A percentile compares a stretch with the other conserved stretches of the same genome.
These are phyloP conservation scores for Calephelis perditalis DNA, from an alignment of 2,888 invertebrate species.

Conservation along the genomic window DNA sequence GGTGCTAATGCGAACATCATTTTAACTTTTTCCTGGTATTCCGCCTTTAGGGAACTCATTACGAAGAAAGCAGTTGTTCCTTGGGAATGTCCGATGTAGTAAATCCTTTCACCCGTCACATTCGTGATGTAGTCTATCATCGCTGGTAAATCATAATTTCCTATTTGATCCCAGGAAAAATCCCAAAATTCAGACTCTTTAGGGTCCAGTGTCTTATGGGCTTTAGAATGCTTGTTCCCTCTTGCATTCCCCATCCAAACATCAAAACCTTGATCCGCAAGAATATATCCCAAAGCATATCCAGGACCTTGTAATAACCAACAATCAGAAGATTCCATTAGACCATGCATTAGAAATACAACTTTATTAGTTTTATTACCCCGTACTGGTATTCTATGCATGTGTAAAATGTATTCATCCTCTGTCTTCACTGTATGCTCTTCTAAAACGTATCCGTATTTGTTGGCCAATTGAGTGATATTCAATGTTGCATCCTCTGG, in stretches of 20 bases:
- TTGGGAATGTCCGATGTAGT: conserved; percentile 85
- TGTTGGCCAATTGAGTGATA: conserved; percentile 41
- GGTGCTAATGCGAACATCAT: conserved; percentile 79
- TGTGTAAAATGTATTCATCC: conserved; percentile 51
- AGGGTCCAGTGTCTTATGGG: conserved; percentile 56
- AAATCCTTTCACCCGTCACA: conserved; percentile 69
- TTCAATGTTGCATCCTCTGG: conserved; percentile 43
- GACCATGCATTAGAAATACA: conserved; percentile 88
- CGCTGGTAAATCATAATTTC: conserved; percentile 83
- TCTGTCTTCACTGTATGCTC: conserved; percentile 47
- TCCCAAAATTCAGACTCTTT: conserved; percentile 49
- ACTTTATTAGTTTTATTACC: conserved; percentile 43
- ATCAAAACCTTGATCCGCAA: conserved; percentile 82
- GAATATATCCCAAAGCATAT: conserved; percentile 79
- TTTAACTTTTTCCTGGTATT: conserved; percentile 75
- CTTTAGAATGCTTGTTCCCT: conserved; percentile 84
- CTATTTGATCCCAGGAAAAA: conserved; percentile 86
- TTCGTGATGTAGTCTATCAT: conserved; percentile 81
- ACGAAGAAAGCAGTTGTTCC: conserved; percentile 80
- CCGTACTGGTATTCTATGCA: conserved; percentile 46
- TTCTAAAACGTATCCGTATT: conserved; percentile 48
- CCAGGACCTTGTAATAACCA: conserved; percentile 84
- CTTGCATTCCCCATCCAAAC: conserved; percentile 92
- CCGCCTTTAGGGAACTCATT: conserved; percentile 70
- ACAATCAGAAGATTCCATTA: conserved; percentile 84